Evolutionary conservation across 2,113 vertebrate species (phyloP).

Genomic region (Syrmaticus mikado): DNA sequence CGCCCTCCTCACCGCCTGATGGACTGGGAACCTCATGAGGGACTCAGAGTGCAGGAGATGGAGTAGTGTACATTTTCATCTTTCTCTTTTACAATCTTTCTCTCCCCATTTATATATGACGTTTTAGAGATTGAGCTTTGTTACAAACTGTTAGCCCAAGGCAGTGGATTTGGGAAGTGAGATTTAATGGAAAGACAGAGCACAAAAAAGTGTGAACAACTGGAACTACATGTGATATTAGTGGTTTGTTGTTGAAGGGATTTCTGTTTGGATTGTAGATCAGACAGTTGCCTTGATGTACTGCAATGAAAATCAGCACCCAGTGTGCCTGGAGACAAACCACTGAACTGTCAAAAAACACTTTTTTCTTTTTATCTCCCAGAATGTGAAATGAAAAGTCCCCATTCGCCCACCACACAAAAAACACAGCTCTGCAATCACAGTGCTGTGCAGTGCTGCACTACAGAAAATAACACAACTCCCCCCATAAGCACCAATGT

Average conservation of each 20-base stretch:
- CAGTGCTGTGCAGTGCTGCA: neutral
- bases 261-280: conserved; percentile 67
- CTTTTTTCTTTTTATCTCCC: conserved; percentile 60
- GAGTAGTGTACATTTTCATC: conserved; percentile 73
- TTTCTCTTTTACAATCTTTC: conserved; percentile 80
- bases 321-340: conserved; percentile 50
- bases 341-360: conserved; percentile 47
- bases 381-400: conserved; percentile 48
- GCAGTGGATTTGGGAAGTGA: conserved; percentile 69
- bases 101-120: conserved; percentile 75
- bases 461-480: neutral
- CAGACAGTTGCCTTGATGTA: conserved; percentile 72
- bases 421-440: neutral
- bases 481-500: neutral
- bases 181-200: conserved; percentile 68
- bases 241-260: conserved; percentile 62
- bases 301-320: conserved; percentile 66
- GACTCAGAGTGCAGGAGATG: neutral
- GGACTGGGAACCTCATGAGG: conserved; percentile 54
- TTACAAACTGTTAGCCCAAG: conserved; percentile 80
- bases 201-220: conserved; percentile 68
- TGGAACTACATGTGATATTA: conserved; percentile 57
- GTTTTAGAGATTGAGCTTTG: conserved; percentile 77
- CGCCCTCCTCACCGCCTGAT: conserved; percentile 70
- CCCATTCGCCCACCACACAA: conserved; percentile 1